Percentiles rank a stretch among this genome's conserved stretches.
phyloP scores from a whole-genome alignment of 2,888 invertebrate species.

The Azorinus chamasolen region DNA sequence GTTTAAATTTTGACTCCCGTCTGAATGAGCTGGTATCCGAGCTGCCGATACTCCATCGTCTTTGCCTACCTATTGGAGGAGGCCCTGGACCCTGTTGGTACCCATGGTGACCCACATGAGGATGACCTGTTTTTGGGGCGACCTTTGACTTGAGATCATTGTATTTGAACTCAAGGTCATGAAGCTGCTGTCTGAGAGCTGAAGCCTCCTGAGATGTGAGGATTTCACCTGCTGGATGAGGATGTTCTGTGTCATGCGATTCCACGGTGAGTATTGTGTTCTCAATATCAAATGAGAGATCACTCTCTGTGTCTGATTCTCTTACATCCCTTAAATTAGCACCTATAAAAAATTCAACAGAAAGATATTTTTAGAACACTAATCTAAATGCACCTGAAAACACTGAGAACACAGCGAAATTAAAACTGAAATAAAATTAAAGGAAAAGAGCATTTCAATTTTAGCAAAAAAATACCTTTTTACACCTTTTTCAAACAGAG shows the following conservation, averaged over 20 bases:
- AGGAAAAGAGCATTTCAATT: too few species aligned
- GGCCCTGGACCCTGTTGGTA: slow-evolving; percentile 34
- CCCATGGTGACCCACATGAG: slow-evolving; percentile 36
- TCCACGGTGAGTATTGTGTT: slow-evolving; percentile 80
- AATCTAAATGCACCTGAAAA: too few species aligned
- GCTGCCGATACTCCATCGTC: slow-evolving; percentile 81
- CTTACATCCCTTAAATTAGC: slow-evolving; percentile 62
- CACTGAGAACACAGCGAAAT: too few species aligned
- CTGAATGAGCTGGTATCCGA: slow-evolving; percentile 79
- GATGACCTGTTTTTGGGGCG: slow-evolving; percentile 66
- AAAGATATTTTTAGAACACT: too few species aligned
- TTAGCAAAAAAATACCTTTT: too few species aligned
- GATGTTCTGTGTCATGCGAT: slow-evolving; percentile 69
- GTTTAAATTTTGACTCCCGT: slow-evolving; percentile 63
- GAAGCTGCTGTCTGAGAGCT: slow-evolving; percentile 74
- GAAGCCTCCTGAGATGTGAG: slow-evolving; percentile 57
- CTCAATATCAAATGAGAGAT: slow-evolving; percentile 79
- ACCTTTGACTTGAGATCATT: slow-evolving; percentile 75
- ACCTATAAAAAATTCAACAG: slow-evolving; percentile 45
- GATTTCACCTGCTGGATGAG: slow-evolving; percentile 55
- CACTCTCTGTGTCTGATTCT: slow-evolving; percentile 75
- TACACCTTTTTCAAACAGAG: too few species aligned
- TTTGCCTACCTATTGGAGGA: slow-evolving; percentile 57
- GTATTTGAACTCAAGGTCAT: slow-evolving; percentile 82
- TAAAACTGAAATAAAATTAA: too few species aligned